phyloP scores from a whole-genome alignment of 2,113 vertebrate genomes.

The Bungarus multicinctus region DNA sequence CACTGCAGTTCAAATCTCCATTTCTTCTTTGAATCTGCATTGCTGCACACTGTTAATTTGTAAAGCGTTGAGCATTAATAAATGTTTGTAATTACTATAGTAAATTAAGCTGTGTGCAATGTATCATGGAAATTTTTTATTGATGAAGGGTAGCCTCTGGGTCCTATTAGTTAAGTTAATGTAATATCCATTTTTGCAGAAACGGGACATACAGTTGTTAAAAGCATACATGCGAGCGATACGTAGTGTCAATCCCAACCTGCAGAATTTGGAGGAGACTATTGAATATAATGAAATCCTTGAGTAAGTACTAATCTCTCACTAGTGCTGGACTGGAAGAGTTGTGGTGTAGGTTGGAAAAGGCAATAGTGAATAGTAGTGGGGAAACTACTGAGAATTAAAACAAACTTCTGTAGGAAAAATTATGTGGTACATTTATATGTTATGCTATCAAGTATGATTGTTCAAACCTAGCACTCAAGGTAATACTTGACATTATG shows the following conservation, averaged over 20 bases:
- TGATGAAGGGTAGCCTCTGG: not conserved
- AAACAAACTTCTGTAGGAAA: not conserved
- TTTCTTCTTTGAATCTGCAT: not conserved
- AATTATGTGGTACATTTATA: not conserved
- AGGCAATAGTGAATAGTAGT: not conserved
- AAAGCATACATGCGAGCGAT: conserved; percentile 98
- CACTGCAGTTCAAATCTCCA: not conserved
- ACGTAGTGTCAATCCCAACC: conserved; percentile 96
- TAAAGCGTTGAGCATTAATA: not conserved
- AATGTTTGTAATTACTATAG: not conserved
- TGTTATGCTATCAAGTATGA: not conserved
- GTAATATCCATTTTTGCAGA: conserved; percentile 65
- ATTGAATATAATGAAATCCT: conserved; percentile 98
- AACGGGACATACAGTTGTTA: conserved; percentile 95
- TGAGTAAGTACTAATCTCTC: conserved; percentile 78
- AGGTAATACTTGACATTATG: not conserved
- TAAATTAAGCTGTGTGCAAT: not conserved
- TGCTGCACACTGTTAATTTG: not conserved
- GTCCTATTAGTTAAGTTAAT: not conserved
- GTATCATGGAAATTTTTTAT: not conserved
- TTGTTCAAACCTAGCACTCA: not conserved
- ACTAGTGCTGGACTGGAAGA: fast-evolving
- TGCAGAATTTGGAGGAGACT: conserved; percentile 96
- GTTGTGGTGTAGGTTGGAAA: not conserved
- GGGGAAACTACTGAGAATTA: not conserved